phyloP scores from a whole-genome alignment of 2,888 invertebrate genomes.

The Drosophila trichaetosa region DNA sequence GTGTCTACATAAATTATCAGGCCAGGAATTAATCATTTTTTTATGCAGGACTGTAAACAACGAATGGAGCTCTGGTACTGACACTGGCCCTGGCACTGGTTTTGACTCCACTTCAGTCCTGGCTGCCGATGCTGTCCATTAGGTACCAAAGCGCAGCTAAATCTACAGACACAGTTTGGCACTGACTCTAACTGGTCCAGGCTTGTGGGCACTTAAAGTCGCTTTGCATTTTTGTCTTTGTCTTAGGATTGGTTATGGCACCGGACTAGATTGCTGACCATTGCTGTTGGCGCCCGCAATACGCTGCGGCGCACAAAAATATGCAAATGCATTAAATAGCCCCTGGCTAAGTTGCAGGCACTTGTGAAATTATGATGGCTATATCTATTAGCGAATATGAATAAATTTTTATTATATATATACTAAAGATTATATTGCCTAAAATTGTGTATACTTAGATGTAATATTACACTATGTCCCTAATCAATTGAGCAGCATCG shows the following conservation, averaged over 20 bases:
- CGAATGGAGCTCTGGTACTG: slow-evolving; percentile 26
- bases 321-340: slow-evolving; percentile 20
- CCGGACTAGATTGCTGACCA: slow-evolving; percentile 30
- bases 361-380: neutral
- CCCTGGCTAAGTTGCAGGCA: neutral
- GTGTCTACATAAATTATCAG: slow-evolving; percentile 83
- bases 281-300: slow-evolving; percentile 48
- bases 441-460: neutral
- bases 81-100: slow-evolving; percentile 14
- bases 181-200: slow-evolving; percentile 39
- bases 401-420: slow-evolving; percentile 10
- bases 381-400: slow-evolving; percentile 11
- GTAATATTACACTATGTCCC: neutral
- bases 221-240: slow-evolving; percentile 67
- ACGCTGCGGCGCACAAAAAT: slow-evolving; percentile 11
- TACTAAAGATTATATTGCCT: neutral
- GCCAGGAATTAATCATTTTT: slow-evolving; percentile 82
- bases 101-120: slow-evolving; percentile 26
- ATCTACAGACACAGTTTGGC: slow-evolving; percentile 51
- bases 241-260: slow-evolving; percentile 33
- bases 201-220: slow-evolving; percentile 70
- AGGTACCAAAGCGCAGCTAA: slow-evolving; percentile 62
- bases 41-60: slow-evolving; percentile 67
- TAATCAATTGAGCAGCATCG: slow-evolving; percentile 27
- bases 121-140: slow-evolving; percentile 56